These are phyloP conservation scores for Sussaba pulchella DNA, from an alignment of 2,888 invertebrate species.

Conservation along the genomic window DNA sequence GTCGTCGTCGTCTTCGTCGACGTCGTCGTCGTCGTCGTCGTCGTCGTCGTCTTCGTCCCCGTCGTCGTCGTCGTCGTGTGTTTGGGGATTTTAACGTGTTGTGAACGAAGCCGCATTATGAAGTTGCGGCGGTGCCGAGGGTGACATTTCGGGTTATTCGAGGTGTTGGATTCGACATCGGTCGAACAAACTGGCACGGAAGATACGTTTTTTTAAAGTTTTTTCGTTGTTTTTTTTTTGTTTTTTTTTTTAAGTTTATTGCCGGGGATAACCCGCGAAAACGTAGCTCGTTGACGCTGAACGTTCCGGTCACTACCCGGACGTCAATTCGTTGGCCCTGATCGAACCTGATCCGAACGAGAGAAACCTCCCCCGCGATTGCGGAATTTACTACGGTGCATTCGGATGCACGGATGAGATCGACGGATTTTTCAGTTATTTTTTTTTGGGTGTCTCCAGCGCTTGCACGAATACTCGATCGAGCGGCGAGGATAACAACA, in stretches of 20 bases:
- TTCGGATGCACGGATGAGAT: slow-evolving; percentile 44
- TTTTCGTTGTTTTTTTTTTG: too few species aligned
- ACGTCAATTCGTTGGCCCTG: neutral
- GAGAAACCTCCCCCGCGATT: too few species aligned
- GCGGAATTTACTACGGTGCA: too few species aligned
- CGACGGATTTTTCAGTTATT: slow-evolving; percentile 6
- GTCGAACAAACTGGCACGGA: too few species aligned
- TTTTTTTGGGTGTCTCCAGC: neutral
- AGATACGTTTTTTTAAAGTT: too few species aligned
- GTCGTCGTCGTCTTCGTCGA: too few species aligned
- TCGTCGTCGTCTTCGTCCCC: too few species aligned
- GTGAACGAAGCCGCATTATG: slow-evolving; percentile 38
- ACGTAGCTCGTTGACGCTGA: neutral
- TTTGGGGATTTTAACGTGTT: too few species aligned
- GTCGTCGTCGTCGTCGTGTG: slow-evolving; percentile 26
- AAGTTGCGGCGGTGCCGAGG: slow-evolving; percentile 60
- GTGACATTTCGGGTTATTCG: slow-evolving; percentile 58
- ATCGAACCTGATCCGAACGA: too few species aligned
- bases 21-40: too few species aligned
- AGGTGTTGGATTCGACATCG: too few species aligned
- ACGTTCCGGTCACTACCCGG: neutral
- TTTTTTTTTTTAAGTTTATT: too few species aligned
- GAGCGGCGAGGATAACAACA: slow-evolving; percentile 48
- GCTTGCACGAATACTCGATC: neutral
- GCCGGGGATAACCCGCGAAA: neutral